Evolutionary conservation across 2,888 invertebrate genomes (phyloP), one percentile per base, ranked within the genome.

Genomic region (Blera fallax): DNA sequence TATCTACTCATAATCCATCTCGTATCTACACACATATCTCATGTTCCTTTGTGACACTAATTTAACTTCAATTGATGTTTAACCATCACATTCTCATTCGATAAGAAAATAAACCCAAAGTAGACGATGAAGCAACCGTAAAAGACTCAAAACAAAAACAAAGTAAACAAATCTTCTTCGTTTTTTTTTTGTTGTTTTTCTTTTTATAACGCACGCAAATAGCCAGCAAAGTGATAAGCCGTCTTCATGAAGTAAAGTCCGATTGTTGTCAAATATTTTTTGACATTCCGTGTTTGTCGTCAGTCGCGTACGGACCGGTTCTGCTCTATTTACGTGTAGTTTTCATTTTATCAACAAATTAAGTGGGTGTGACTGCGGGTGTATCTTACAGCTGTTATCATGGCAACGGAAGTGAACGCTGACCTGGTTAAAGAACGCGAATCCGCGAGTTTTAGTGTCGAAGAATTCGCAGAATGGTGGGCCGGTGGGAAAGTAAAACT

Each of bases 391-490:
- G 29, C 11, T 29, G 29, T 14, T 45, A 62, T 45, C 43, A 62
- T 58, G 58, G 0, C 58, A 37, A 24, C 16, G 48, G 11, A 52
- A 43, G 54, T 62, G 37, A 90, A 90, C 88, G 88, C 89, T 7
- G 90, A 90, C 87, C 82, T 90, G 16, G 87, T 80, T 27, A 90
- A 89, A 43, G 90, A 90, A 64, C 90, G 90, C 2, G 14, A 67
- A 0, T 87, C 72, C 0, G 90, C 91, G 89, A 94, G 94, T 3
- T 96, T 97, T 90, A 93, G 95, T 90, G 92, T 94, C 64, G 90
- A 90, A 76, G 89, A 89, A 7, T 89, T 91, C 77, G 89, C 91
- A 2, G 34, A 88, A 6, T 91, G 91, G 90, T 91, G 91, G 90
- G 89, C 89, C 0, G 91, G 90, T 5, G 90, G 90, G 0, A 67